Evolutionary conservation across 2,113 vertebrate species (phyloP).

Genomic region (Larimichthys crocea): DNA sequence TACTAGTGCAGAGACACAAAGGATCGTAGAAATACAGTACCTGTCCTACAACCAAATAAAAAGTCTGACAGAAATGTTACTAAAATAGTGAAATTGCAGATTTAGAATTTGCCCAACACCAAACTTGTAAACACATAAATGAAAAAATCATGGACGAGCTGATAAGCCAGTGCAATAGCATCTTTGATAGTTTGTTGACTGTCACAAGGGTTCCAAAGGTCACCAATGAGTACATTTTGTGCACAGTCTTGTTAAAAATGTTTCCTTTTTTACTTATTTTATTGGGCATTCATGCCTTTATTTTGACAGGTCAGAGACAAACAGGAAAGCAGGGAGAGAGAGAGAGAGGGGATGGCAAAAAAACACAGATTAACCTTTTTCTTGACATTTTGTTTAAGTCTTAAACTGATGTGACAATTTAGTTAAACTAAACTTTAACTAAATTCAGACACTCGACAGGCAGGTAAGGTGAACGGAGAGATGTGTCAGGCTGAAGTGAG

Average conservation of each 20-base stretch:
- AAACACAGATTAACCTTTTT: too few relatives aligned
- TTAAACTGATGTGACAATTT: too few relatives aligned
- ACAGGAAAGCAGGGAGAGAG: too few relatives aligned
- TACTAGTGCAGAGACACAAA: background rate
- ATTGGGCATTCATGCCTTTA: too few relatives aligned
- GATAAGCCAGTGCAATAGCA: background rate
- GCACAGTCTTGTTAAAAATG: too few relatives aligned
- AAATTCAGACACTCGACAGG: too few relatives aligned
- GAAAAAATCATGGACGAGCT: background rate
- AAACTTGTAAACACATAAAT: conserved; percentile 2
- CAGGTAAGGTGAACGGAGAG: too few relatives aligned
- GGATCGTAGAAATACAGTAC: background rate
- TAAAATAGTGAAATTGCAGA: background rate
- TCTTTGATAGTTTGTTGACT: background rate
- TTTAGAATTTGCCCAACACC: background rate
- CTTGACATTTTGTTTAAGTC: too few relatives aligned
- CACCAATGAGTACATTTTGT: background rate
- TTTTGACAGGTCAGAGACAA: too few relatives aligned
- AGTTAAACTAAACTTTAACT: too few relatives aligned
- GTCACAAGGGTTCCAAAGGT: background rate
- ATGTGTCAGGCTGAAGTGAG: too few relatives aligned
- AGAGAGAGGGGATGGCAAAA: too few relatives aligned
- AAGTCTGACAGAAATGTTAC: background rate
- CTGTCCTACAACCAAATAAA: background rate
- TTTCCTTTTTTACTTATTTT: background rate